phyloP scores from a whole-genome alignment of 2,113 vertebrate species.

The Calypte anna region DNA sequence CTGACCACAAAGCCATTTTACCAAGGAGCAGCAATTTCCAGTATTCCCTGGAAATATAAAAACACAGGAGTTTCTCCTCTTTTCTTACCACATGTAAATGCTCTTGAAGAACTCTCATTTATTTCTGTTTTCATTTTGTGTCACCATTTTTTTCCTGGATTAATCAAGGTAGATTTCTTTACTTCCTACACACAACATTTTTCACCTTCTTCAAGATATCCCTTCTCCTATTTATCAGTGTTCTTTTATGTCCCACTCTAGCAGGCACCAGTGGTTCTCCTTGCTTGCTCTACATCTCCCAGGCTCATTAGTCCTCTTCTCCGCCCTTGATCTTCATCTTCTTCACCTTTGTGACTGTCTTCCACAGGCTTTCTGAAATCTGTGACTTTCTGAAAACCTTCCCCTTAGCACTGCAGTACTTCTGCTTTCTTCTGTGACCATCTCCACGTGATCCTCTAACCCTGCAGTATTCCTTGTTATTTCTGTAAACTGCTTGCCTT shows the following conservation, averaged over 20 bases:
- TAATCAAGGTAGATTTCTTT: conserved; percentile 2
- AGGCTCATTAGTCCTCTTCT: conserved; percentile 58
- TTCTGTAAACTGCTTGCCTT: conserved; percentile 68
- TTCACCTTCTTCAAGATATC: conserved; percentile 44
- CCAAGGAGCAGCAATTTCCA: neutral
- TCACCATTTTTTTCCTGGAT: neutral
- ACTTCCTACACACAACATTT: conserved; percentile 12
- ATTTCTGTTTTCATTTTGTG: neutral
- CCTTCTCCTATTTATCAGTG: conserved; percentile 19
- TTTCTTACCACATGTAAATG: neutral
- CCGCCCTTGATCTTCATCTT: conserved; percentile 64
- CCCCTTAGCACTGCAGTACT: conserved; percentile 54
- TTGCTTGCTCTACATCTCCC: conserved; percentile 34
- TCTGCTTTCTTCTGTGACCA: conserved; percentile 70
- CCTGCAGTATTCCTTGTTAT: conserved; percentile 64
- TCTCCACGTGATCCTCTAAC: conserved; percentile 71
- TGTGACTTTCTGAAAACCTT: conserved; percentile 62
- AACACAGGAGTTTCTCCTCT: neutral
- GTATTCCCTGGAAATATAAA: neutral
- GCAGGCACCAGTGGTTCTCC: conserved; percentile 22
- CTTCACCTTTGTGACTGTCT: conserved; percentile 64
- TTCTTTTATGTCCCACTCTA: conserved; percentile 41
- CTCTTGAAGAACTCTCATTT: neutral
- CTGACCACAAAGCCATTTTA: neutral
- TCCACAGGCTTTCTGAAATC: conserved; percentile 48